Conservation (phyloP, 2,113 vertebrate species). For the Oceanites oceanicus region DNA sequence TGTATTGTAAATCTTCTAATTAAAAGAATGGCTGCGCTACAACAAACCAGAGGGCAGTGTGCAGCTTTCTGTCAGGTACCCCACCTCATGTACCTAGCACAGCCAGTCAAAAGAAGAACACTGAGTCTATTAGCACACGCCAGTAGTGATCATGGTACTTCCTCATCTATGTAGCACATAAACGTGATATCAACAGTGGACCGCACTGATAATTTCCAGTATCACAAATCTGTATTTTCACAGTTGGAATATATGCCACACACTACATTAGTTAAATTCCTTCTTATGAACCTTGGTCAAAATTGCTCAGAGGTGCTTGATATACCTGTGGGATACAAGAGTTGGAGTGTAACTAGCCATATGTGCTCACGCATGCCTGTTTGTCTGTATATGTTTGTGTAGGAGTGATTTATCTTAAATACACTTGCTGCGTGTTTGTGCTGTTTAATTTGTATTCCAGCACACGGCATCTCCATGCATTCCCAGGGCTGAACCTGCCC, state of each 20-base stretch:
- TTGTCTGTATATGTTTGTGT: background rate
- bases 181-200: background rate
- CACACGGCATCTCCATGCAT: background rate
- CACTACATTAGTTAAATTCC: background rate
- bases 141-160: rapidly evolving
- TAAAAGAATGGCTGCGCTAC: background rate
- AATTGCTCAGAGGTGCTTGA: background rate
- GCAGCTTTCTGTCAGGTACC: background rate
- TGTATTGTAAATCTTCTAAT: background rate
- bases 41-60: background rate
- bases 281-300: background rate
- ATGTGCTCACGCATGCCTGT: background rate
- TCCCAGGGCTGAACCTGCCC: background rate
- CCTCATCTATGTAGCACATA: too few relatives aligned
- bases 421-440: background rate
- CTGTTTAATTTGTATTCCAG: background rate
- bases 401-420: background rate
- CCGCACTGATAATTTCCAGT: background rate
- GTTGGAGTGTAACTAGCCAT: background rate
- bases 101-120: background rate
- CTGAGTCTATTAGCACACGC: background rate
- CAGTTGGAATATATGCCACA: background rate
- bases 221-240: background rate
- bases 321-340: background rate
- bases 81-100: background rate